Base-by-base conservation (phyloP, 2,888 invertebrate species). In the Muscina levida region DNA sequence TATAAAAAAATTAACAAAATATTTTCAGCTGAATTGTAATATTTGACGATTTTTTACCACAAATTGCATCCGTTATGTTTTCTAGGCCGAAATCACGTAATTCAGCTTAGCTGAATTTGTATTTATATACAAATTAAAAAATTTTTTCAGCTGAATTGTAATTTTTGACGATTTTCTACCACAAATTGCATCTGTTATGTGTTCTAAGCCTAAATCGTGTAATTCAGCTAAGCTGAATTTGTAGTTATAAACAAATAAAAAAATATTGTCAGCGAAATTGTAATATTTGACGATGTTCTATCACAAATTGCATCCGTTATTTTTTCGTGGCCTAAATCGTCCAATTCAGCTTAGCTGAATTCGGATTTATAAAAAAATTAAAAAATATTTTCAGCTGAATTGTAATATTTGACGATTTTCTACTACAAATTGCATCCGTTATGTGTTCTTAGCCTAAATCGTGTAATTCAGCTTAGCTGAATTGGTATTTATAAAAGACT, bases 401-500 rank as follows among this genome's bases (percentile, higher is more conserved):
- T 44, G 44, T 13, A 44, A 44, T 44, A n/a, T 31, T 31, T 31
- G 3, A 8, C 8, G 3, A 5, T 31, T 31, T 31, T 31, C 8
- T 44, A 44, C 10, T 44, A n/a, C 44, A 44, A 44, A 44, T 44
- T 44, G 2, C 44, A 44, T 10, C 6, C 10, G 2, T 44, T 6
- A 44, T 2, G 2, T 44, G n/a, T 44, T 2, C n/a, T 44, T n/a
- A 44, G 5, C 44, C n/a, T n/a, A 48, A 11, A 22, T 22, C 10
- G 19, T 53, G 1, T 1, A 11, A 53, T 53, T 53, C 53, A 53
- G 53, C 53, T 53, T 53, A 2, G 53, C 53, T 53, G 53, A 53
- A 53, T 53, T 53, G 2, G 22, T 31, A 31, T 31, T 31, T 31
- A 31, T 31, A 5, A 31, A 31, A 31, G 4, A 31, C 3, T 5